phyloP scores from a whole-genome alignment of 2,888 invertebrate genomes.

The Leistus spinibarbis region DNA sequence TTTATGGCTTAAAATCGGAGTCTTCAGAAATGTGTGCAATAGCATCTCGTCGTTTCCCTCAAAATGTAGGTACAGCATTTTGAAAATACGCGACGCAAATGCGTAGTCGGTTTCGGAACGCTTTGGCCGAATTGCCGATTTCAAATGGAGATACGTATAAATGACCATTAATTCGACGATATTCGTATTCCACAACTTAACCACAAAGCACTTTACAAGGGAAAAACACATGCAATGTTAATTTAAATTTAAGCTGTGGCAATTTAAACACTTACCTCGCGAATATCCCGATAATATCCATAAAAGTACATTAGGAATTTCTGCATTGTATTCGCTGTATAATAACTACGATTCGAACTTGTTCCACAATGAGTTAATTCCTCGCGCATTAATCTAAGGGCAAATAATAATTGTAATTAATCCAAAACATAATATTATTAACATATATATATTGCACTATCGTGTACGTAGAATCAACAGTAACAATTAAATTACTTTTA shows the following conservation, averaged over 20 bases:
- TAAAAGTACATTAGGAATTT: constrained; percentile 21
- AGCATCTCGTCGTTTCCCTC: constrained; percentile 19
- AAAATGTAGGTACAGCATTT: constrained; percentile 11
- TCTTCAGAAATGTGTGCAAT: constrained; percentile 14
- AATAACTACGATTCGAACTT: constrained; percentile 19
- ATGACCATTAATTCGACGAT: constrained; percentile 11
- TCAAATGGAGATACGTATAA: constrained; percentile 19
- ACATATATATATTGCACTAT: no score
- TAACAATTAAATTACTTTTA: no score
- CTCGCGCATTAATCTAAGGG: not conserved
- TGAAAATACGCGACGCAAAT: constrained; percentile 16
- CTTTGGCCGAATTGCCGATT: constrained; percentile 3
- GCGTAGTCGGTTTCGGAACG: constrained; percentile 21
- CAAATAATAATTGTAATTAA: no score
- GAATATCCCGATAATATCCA: constrained; percentile 21
- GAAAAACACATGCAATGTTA: not conserved
- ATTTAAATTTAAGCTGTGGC: no score
- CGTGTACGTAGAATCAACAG: no score
- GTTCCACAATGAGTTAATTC: constrained; percentile 12
- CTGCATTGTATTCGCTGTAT: constrained; percentile 17
- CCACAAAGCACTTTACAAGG: constrained; percentile 24
- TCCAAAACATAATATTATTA: no score
- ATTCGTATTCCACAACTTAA: constrained; percentile 25
- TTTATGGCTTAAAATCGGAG: not conserved
- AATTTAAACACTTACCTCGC: constrained; percentile 30